Base-by-base conservation (phyloP, 2,888 invertebrate species). In the Eilema caniola region DNA sequence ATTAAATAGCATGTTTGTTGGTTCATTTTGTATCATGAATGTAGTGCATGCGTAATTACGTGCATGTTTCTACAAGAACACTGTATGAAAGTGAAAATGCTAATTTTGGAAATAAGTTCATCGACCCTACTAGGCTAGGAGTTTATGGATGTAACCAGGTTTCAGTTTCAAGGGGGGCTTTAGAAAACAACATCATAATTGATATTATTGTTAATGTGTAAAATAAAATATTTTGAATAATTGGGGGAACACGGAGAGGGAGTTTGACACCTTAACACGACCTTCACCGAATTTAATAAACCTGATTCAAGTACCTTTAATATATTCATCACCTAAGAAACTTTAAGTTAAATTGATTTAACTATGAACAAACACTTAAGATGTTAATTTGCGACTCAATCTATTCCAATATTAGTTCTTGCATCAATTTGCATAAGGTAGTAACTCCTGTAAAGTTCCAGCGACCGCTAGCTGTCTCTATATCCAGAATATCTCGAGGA, bases 1-100 rank as follows among this genome's bases (percentile, higher is more conserved):
- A 79, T 79, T 62, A 80, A 72, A 81, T 74, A 70, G 76, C 72
- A 66, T 69, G 57, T 75, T 23, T 59, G 73, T 72, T 77, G 69
- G 66, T 74, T 53, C 14, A 25, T 56, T 65, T 53, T n/a, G 12
- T 23, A 33, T 33, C 23, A 8, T 33, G n/a, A 31, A 12, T 33
- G 25, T 23, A 24, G 14, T 14, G 24, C n/a, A 8, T 24, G 23
- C 8, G 8, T 24, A 3, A 8, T 37, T 37, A 24, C 2, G 1
- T 31, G 67, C 61, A 41, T 60, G 41, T 24, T 41, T 4, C 41
- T 41, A 41, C 16, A 16, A 41, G 10, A 41, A 37, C 33, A 33
- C 8, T 33, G 33, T 33, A 33, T 33, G 33, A 8, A 33, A 8
- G 4, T 1, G 33, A 37, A 11, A 37, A 37, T 1, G 33, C 33